These are phyloP conservation scores for Daboia siamensis DNA, from an alignment of 2,113 vertebrate species.

Conservation along the genomic window DNA sequence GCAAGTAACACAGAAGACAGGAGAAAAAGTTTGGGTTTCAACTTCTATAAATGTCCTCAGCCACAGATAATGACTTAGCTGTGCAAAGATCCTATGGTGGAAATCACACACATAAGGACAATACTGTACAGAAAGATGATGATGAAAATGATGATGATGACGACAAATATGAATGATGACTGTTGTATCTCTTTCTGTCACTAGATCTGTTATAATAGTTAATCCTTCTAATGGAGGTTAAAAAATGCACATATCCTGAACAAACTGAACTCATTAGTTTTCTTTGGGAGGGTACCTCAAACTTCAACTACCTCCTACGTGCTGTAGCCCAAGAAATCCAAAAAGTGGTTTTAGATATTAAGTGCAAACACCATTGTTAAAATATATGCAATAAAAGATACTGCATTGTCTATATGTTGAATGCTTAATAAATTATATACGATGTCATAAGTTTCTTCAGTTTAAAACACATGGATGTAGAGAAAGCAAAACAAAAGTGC, in stretches of 20 bases:
- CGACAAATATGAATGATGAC: not conserved
- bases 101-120: not conserved
- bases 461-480: constrained; percentile 37
- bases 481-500: not conserved
- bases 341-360: not conserved
- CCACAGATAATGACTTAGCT: not conserved
- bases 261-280: not conserved
- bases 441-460: not conserved
- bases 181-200: not conserved
- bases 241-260: not conserved
- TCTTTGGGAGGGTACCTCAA: not conserved
- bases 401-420: constrained; percentile 40
- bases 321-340: accelerated
- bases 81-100: not conserved
- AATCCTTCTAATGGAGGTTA: not conserved
- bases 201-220: not conserved
- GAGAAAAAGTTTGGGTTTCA: not conserved
- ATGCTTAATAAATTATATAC: not conserved
- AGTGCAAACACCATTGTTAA: not conserved
- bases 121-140: not conserved
- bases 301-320: accelerated
- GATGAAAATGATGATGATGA: not conserved
- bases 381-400: not conserved
- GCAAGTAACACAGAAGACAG: constrained; percentile 20
- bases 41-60: not conserved